These are phyloP conservation scores for Syrista parreyssii DNA, from an alignment of 2,888 invertebrate species.

Conservation along the genomic window DNA sequence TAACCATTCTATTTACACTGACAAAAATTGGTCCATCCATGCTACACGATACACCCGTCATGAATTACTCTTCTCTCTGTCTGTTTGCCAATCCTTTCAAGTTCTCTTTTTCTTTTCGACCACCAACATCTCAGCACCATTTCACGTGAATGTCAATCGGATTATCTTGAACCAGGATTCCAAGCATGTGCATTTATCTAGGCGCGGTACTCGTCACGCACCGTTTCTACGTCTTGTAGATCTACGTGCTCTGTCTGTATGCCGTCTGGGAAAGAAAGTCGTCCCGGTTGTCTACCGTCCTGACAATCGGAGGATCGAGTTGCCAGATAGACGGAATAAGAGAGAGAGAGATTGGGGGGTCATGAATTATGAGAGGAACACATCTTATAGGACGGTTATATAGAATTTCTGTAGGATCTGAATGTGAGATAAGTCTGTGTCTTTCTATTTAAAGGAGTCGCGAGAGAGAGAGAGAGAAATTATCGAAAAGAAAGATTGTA, in stretches of 20 bases:
- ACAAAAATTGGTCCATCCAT: not conserved
- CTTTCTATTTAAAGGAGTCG: too few relatives aligned
- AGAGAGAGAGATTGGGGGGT: not conserved
- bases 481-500: not conserved
- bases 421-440: too few relatives aligned
- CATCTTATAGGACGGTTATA: too few relatives aligned
- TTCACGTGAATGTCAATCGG: not conserved
- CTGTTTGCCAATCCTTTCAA: not conserved
- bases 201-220: constrained; percentile 57
- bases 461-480: not conserved
- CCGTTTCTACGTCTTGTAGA: constrained; percentile 51
- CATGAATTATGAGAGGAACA: not conserved
- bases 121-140: not conserved
- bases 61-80: not conserved
- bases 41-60: not conserved
- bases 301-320: constrained; percentile 10
- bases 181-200: constrained; percentile 51
- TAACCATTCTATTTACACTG: not conserved
- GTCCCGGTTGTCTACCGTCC: not conserved
- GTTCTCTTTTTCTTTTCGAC: not conserved
- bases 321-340: constrained; percentile 15
- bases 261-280: constrained; percentile 54
- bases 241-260: constrained; percentile 59
- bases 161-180: constrained; percentile 39
- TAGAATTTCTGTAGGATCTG: too few relatives aligned